A percentile compares a stretch with the other conserved stretches of the same genome.
Evolutionary conservation across 2,113 vertebrate genomes (phyloP).

Genomic region (Lepisosteus oculatus): DNA sequence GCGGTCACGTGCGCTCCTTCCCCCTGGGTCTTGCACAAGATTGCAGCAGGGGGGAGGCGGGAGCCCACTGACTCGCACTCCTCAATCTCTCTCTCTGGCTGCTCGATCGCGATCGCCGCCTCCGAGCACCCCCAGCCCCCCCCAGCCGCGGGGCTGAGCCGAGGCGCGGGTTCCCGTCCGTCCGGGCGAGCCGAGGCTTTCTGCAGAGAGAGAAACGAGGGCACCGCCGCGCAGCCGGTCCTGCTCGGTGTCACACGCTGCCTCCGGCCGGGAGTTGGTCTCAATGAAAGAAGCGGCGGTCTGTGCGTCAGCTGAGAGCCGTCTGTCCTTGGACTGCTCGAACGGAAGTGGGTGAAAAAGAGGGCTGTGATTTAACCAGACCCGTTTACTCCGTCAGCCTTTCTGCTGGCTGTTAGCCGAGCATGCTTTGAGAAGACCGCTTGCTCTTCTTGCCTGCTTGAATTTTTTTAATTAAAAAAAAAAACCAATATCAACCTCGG

Average conservation of each 20-base stretch:
- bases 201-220: background rate
- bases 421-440: background rate
- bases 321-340: too few species aligned
- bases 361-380: background rate
- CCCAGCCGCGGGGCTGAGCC: constrained; percentile 12
- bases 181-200: constrained; percentile 24
- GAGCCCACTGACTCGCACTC: constrained; percentile 15
- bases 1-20: background rate
- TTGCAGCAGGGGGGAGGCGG: constrained; percentile 2
- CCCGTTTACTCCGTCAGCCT: background rate
- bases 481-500: too few species aligned
- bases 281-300: too few species aligned
- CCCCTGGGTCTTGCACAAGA: background rate
- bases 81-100: background rate
- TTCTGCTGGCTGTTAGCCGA: background rate
- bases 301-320: too few species aligned
- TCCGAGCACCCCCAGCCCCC: background rate
- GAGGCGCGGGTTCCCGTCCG: constrained; percentile 12
- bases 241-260: too few species aligned
- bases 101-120: background rate
- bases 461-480: too few species aligned
- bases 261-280: too few species aligned
- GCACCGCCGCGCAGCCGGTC: too few species aligned
- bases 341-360: background rate
- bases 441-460: too few species aligned